Conservation (phyloP, 2,797 vertebrate genomes). For the Cynodonichthys magdalenae region DNA sequence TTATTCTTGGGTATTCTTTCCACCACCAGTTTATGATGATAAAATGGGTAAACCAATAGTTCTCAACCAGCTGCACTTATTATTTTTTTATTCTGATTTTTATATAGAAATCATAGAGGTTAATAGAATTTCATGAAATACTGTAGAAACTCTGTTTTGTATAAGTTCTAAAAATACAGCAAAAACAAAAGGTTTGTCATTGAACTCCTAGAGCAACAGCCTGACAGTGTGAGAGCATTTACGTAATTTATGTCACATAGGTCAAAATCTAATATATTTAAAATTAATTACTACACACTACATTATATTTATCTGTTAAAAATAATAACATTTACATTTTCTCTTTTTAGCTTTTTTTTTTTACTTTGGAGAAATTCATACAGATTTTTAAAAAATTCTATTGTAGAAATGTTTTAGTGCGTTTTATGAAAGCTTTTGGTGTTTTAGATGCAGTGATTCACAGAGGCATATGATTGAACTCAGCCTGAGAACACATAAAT, state of each 20-base stretch:
- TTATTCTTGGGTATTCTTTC: not conserved
- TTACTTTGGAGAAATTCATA: not conserved
- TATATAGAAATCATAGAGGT: constrained; percentile 2
- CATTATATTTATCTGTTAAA: no score
- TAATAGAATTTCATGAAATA: constrained; percentile 11
- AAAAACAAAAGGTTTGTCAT: constrained; percentile 12
- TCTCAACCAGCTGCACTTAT: constrained; percentile 6
- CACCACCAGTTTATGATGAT: not conserved
- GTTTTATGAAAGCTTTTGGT: no score
- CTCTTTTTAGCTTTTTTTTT: constrained; percentile 1
- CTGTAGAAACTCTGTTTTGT: constrained; percentile 4
- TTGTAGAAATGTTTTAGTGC: no score
- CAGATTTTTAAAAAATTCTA: no score
- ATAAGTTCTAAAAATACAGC: constrained; percentile 10
- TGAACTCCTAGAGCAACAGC: constrained; percentile 22
- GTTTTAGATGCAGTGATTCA: no score
- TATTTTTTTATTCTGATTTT: constrained; percentile 2
- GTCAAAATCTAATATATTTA: no score
- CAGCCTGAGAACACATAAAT: constrained; percentile 5
- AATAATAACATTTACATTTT: not conserved
- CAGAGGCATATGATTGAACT: not conserved
- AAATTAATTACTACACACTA: no score
- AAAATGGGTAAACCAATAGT: not conserved
- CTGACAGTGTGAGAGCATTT: not conserved
- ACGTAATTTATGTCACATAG: no score